Conservation (phyloP, 2,797 vertebrate genomes). For the Poecilia picta region DNA sequence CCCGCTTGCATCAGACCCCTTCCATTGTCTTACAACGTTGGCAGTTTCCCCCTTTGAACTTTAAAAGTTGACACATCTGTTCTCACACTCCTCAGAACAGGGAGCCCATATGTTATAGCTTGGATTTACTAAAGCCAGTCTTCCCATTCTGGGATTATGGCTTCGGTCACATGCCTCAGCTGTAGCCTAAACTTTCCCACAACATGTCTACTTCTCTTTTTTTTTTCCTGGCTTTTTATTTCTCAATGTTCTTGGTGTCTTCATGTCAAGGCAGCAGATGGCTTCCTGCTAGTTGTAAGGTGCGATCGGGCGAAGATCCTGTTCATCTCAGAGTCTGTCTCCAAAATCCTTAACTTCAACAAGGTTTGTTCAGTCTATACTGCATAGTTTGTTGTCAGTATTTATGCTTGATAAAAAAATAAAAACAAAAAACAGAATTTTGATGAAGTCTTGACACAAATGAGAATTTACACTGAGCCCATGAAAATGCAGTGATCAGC, state of each 20-base stretch:
- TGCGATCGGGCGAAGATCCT: slow-evolving; percentile 96
- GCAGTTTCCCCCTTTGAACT: neutral
- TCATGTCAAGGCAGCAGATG: slow-evolving; percentile 87
- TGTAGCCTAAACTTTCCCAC: neutral
- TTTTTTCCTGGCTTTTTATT: neutral
- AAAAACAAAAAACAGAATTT: neutral
- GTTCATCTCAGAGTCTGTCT: slow-evolving; percentile 96
- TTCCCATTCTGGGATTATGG: slow-evolving; percentile 1
- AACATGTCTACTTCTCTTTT: neutral
- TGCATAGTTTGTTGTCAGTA: neutral
- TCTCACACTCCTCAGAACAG: neutral
- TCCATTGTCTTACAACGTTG: neutral
- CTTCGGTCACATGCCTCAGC: neutral
- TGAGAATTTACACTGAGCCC: neutral
- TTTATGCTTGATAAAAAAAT: neutral
- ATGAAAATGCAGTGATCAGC: neutral
- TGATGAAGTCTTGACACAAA: neutral
- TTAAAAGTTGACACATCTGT: neutral
- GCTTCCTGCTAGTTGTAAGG: slow-evolving; percentile 95
- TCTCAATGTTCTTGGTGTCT: neutral
- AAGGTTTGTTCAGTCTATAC: slow-evolving; percentile 79
- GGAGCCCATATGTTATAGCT: neutral
- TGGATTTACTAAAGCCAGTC: neutral
- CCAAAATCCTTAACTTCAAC: slow-evolving; percentile 95
- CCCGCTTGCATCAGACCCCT: neutral